These are phyloP conservation scores for Coendou prehensilis DNA, from an alignment of 2,797 vertebrate genomes.

Conservation along the genomic window DNA sequence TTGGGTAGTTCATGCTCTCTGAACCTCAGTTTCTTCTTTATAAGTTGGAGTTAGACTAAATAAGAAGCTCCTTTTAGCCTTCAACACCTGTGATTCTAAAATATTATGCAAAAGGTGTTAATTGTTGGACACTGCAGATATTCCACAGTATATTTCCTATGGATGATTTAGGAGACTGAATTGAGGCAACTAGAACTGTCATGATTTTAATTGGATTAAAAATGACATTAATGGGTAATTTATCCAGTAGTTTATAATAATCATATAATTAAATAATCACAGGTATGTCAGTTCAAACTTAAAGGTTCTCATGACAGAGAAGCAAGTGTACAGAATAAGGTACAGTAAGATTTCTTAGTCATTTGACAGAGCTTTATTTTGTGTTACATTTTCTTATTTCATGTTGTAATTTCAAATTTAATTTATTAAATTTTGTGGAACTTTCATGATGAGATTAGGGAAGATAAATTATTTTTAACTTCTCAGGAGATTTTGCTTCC, in stretches of 20 bases:
- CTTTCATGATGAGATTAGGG: constrained; percentile 70
- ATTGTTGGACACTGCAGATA: constrained; percentile 7
- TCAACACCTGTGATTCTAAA: constrained; percentile 34
- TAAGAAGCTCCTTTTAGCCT: not conserved
- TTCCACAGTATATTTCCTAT: constrained; percentile 58
- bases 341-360: constrained; percentile 4
- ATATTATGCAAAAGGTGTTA: not conserved
- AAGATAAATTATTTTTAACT: constrained; percentile 73
- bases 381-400: constrained; percentile 59
- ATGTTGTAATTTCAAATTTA: constrained; percentile 65
- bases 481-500: constrained; percentile 65
- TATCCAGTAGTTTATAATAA: constrained; percentile 78
- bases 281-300: constrained; percentile 67
- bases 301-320: constrained; percentile 41
- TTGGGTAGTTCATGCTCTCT: not conserved
- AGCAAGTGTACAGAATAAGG: constrained; percentile 40
- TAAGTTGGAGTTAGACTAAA: constrained; percentile 33
- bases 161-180: constrained; percentile 68
- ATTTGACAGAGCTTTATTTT: constrained; percentile 48
- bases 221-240: constrained; percentile 75
- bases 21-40: constrained; percentile 27
- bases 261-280: constrained; percentile 78
- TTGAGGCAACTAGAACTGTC: constrained; percentile 77
- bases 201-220: constrained; percentile 79
- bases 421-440: constrained; percentile 71